These are phyloP conservation scores for Tineola bisselliella DNA, from an alignment of 2,888 invertebrate species.

Conservation along the genomic window DNA sequence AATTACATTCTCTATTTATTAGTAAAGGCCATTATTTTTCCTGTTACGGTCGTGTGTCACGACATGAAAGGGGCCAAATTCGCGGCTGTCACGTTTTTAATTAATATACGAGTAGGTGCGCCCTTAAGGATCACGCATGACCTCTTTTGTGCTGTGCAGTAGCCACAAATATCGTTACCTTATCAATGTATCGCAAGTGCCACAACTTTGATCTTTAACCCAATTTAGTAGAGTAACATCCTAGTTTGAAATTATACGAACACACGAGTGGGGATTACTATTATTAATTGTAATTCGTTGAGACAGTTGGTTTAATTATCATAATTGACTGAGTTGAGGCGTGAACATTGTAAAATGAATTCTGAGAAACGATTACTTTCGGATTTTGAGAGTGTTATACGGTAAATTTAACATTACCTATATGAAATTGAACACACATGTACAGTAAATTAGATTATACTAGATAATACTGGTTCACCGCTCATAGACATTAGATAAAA, in stretches of 20 bases:
- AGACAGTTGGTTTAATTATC: not conserved
- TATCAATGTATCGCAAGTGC: not conserved
- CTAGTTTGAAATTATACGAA: too few species aligned
- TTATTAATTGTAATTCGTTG: too few species aligned
- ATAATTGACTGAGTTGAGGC: not conserved
- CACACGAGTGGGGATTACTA: too few species aligned
- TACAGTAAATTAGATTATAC: too few species aligned
- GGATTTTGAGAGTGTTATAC: too few species aligned
- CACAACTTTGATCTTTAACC: not conserved
- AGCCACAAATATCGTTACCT: not conserved
- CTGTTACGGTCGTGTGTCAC: conserved; percentile 17
- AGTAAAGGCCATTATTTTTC: conserved; percentile 14
- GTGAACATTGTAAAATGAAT: too few species aligned
- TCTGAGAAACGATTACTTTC: too few species aligned
- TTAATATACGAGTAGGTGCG: conserved; percentile 47
- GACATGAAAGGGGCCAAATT: conserved; percentile 26
- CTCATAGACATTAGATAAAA: too few species aligned
- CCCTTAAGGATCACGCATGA: conserved; percentile 29
- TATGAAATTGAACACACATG: too few species aligned
- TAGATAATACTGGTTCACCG: too few species aligned
- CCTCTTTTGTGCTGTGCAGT: conserved; percentile 20
- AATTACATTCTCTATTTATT: conserved; percentile 10
- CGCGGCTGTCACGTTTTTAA: conserved; percentile 59
- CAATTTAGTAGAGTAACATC: too few species aligned
- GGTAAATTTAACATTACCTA: too few species aligned